A percentile compares a stretch with the other conserved stretches of the same genome.
Evolutionary conservation across 2,797 vertebrate species (phyloP).

Genomic region (Neostethus bicornis): DNA sequence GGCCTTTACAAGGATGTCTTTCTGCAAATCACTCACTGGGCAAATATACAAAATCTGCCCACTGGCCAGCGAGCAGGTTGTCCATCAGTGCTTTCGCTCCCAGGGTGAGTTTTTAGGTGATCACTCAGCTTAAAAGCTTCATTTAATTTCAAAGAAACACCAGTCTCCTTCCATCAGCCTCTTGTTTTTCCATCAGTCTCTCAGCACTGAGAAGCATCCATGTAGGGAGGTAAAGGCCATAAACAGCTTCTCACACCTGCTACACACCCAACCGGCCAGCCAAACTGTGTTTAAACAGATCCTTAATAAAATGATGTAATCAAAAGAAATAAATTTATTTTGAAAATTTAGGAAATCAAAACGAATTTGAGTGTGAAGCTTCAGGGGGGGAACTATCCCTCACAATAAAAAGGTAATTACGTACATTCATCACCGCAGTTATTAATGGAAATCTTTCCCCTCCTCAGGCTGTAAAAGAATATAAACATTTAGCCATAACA

Average conservation of each 20-base stretch:
- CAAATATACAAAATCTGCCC: slow-evolving; percentile 74
- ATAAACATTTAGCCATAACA: slow-evolving; percentile 72
- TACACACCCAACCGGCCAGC: background rate
- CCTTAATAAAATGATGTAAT: background rate
- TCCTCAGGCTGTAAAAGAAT: slow-evolving; percentile 71
- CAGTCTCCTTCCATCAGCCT: slow-evolving; percentile 9
- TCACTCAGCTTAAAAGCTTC: slow-evolving; percentile 38
- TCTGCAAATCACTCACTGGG: slow-evolving; percentile 68
- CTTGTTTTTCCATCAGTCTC: slow-evolving; percentile 14
- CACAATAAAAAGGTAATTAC: slow-evolving; percentile 70
- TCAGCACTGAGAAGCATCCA: slow-evolving; percentile 14
- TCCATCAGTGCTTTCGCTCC: slow-evolving; percentile 52
- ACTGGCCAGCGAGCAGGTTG: slow-evolving; percentile 53
- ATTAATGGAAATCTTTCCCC: slow-evolving; percentile 68
- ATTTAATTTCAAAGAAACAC: slow-evolving; percentile 33
- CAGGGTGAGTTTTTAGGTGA: slow-evolving; percentile 32
- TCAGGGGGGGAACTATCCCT: slow-evolving; percentile 54
- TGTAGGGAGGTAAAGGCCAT: background rate
- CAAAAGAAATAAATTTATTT: background rate
- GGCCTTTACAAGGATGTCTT: slow-evolving; percentile 75
- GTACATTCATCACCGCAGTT: slow-evolving; percentile 67
- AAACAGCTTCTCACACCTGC: slow-evolving; percentile 10
- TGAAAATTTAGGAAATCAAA: slow-evolving; percentile 38
- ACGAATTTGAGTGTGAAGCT: slow-evolving; percentile 46
- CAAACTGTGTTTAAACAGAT: background rate